Base-by-base conservation (phyloP, 2,888 invertebrate species). In the Pollenia angustigena region DNA sequence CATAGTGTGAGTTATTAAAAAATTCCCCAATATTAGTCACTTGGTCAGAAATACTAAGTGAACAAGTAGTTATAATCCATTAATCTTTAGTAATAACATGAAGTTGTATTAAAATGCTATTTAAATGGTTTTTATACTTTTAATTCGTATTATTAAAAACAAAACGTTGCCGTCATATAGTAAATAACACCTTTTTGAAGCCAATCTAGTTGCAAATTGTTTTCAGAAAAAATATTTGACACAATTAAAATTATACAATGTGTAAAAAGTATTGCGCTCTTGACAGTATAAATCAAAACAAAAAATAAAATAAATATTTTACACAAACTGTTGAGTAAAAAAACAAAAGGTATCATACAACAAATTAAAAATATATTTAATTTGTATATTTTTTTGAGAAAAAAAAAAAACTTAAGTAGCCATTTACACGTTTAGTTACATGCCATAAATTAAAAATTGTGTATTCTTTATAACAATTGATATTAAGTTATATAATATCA, bases 161-260 rank as follows among this genome's bases (percentile, higher is more conserved):
- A 46, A 18, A 18, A 23, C 46, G 14, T 56, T n/a, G 9, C 4
- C 16, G 32, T 52, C 4, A 46, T 2, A 32, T 6, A 23, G 4
- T 48, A 46, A 64, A 64, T 10, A 11, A 50, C 48, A 32, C 4
- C 32, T 23, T 68, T 48, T 23, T 56, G 8, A 42, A 60, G 11
- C 6, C 66, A 66, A 54, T 32, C n/a, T 66, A 66, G 32, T 32
- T 64, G n/a, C 4, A 54, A 6, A 52, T 69, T 69, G n/a, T 16
- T 76, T 76, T n/a, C 14, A 18, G 42, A 66, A 18, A n/a, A 64
- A 42, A 66, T 56, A 78, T 79, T 69, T 79, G 79, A 79, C 58
- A 60, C 69, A 79, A 79, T 69, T 60, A 23, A 12, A 50, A 58
- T 58, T 52, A 32, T 68, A 68, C 14, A 16, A 32, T 32, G 32